Conservation (phyloP, 92 coral and sea anemone species). For the Porites rus region DNA sequence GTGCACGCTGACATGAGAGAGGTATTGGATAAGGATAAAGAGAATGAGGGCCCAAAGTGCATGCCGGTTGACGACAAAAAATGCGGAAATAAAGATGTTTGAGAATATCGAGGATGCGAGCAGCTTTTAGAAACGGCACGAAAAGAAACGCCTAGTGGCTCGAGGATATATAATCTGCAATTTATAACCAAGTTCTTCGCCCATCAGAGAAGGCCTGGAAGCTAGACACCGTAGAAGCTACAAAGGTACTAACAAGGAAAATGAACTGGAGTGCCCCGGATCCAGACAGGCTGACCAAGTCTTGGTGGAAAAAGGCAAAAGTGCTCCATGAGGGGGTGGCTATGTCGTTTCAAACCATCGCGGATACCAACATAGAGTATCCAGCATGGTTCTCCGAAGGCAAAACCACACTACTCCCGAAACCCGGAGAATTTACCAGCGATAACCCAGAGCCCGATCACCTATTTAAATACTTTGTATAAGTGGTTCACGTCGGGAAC, state of each 20-base stretch:
- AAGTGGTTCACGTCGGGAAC: background rate
- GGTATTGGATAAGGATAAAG: too few relatives aligned
- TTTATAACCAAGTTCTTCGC: too few relatives aligned
- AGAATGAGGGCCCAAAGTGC: background rate
- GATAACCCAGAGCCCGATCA: background rate
- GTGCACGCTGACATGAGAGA: background rate
- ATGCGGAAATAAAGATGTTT: constrained; percentile 16
- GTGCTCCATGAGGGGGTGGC: background rate
- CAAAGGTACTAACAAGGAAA: background rate
- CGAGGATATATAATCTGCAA: too few relatives aligned
- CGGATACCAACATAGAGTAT: background rate
- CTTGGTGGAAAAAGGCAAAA: constrained; percentile 1
- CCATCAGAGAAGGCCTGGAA: background rate
- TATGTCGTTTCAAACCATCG: background rate
- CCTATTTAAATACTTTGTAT: background rate
- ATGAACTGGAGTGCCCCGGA: constrained; percentile 8
- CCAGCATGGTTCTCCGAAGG: background rate
- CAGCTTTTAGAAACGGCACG: background rate
- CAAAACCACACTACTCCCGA: background rate
- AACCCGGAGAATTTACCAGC: background rate
- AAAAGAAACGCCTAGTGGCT: background rate
- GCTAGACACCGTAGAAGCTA: constrained; percentile 5
- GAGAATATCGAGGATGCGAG: constrained; percentile 20
- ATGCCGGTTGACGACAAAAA: background rate
- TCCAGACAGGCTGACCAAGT: background rate